These are phyloP conservation scores for Leuctra nigra DNA, from an alignment of 2,888 invertebrate genomes.

Conservation along the genomic window DNA sequence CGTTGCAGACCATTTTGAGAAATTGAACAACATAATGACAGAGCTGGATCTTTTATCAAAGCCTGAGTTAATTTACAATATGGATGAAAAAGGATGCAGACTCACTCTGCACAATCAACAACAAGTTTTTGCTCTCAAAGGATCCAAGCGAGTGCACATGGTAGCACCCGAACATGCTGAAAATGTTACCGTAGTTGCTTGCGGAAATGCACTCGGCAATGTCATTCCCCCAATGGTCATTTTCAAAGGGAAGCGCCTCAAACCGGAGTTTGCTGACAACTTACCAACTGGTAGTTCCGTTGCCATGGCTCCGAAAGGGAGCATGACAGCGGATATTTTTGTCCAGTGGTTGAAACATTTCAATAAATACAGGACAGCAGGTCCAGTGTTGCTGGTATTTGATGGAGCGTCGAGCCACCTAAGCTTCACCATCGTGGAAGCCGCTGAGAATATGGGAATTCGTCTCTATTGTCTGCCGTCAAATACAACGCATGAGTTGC, in stretches of 20 bases:
- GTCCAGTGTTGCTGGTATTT: constrained; percentile 32
- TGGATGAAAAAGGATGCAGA: constrained; percentile 24
- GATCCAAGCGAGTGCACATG: constrained; percentile 18
- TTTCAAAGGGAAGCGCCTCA: constrained; percentile 17
- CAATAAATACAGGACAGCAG: constrained; percentile 30
- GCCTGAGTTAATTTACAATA: constrained; percentile 33
- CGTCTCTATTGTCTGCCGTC: constrained; percentile 36
- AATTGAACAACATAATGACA: constrained; percentile 29
- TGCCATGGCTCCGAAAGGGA: constrained; percentile 32
- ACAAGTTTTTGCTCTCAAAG: constrained; percentile 20
- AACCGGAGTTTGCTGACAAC: constrained; percentile 17
- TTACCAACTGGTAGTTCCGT: constrained; percentile 32
- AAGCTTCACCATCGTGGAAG: constrained; percentile 34
- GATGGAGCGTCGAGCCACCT: constrained; percentile 35
- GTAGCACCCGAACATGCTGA: constrained; percentile 23
- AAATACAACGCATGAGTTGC: constrained; percentile 38
- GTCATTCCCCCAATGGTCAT: constrained; percentile 16
- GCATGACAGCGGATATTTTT: constrained; percentile 33
- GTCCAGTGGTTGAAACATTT: constrained; percentile 32
- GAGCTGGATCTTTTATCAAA: constrained; percentile 29
- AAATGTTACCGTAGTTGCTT: constrained; percentile 21
- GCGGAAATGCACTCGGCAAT: constrained; percentile 22
- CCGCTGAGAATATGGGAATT: constrained; percentile 33
- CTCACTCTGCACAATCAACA: constrained; percentile 21
- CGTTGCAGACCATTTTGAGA: constrained; percentile 32